phyloP scores from a whole-genome alignment of 2,797 vertebrate species.

The Halcyon chelicuti region DNA sequence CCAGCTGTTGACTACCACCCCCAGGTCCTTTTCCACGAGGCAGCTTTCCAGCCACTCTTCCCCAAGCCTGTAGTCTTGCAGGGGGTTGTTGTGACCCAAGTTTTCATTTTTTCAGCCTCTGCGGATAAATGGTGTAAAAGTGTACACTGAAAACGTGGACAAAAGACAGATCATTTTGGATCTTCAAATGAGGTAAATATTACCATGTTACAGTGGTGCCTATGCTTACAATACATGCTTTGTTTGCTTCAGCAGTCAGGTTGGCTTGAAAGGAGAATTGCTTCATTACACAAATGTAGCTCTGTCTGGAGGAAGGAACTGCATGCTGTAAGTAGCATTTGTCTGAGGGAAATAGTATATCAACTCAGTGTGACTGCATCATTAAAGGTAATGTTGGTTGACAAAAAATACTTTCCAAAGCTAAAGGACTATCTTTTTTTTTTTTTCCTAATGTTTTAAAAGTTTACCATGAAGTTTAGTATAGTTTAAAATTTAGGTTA shows the following conservation, averaged over 20 bases:
- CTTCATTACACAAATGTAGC: neutral
- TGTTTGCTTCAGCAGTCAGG: neutral
- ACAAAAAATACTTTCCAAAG: neutral
- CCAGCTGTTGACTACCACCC: neutral
- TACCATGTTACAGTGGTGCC: fast-evolving
- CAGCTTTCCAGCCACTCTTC: neutral
- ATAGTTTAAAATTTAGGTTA: neutral
- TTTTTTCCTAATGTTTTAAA: neutral
- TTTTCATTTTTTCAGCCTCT: constrained; percentile 84
- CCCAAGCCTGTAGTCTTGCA: neutral
- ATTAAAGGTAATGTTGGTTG: neutral
- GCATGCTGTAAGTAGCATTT: neutral
- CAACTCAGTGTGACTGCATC: neutral
- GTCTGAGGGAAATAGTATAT: neutral
- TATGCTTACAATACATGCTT: neutral
- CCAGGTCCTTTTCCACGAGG: neutral
- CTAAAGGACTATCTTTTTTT: neutral
- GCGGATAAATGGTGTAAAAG: constrained; percentile 95
- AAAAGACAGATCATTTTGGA: constrained; percentile 98
- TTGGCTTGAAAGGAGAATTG: neutral
- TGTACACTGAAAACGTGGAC: constrained; percentile 98
- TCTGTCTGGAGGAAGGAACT: neutral
- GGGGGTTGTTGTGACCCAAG: neutral
- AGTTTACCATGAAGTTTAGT: neutral
- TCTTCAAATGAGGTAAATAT: constrained; percentile 93